phyloP scores from a whole-genome alignment of 2,888 invertebrate genomes.

The Tanytarsus gracilentus region DNA sequence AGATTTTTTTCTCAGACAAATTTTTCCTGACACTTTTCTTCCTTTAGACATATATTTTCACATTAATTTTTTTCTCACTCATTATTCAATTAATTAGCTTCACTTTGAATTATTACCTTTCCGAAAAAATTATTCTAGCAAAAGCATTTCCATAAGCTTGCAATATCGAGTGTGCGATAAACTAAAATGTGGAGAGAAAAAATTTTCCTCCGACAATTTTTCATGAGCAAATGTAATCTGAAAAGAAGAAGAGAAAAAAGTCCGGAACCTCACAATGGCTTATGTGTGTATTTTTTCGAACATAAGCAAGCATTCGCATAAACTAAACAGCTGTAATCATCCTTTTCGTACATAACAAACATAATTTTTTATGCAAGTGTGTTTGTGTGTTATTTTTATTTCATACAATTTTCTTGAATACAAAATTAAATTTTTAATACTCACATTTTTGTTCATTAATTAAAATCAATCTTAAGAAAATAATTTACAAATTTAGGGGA shows the following conservation, averaged over 20 bases:
- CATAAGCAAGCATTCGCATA: background rate
- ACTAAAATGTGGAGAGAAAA: constrained; percentile 13
- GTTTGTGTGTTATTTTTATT: no score
- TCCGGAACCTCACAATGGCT: background rate
- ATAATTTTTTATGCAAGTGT: no score
- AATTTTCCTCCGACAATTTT: background rate
- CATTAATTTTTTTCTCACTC: no score
- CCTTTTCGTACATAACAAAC: no score
- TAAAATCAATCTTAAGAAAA: background rate
- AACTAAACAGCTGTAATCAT: constrained; percentile 2
- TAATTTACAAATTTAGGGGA: background rate
- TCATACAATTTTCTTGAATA: no score
- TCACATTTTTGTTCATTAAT: no score
- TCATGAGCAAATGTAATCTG: no score
- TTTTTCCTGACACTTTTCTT: no score
- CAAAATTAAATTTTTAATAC: no score
- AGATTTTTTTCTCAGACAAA: no score
- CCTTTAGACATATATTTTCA: no score
- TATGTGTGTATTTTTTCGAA: background rate
- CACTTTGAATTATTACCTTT: background rate
- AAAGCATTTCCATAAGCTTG: background rate
- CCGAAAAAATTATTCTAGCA: background rate
- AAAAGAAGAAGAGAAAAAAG: background rate
- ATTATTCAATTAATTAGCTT: no score
- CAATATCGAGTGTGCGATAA: constrained; percentile 5